A percentile compares a stretch with the other conserved stretches of the same genome.
Conservation (phyloP, 1,140 invertebrate genomes). For the Lethrus apterus region DNA sequence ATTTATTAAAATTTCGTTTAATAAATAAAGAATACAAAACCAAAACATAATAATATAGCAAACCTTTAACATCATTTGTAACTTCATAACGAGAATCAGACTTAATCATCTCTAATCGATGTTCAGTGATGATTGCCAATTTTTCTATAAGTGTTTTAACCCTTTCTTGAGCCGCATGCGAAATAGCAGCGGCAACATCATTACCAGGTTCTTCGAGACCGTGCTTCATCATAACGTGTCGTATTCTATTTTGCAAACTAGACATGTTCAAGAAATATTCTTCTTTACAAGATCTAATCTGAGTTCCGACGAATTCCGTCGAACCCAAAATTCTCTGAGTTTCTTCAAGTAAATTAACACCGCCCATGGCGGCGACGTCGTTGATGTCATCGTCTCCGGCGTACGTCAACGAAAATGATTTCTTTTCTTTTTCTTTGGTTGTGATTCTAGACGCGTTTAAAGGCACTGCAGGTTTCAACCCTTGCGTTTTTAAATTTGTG, state of each 20-base stretch:
- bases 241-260: slow-evolving; percentile 70
- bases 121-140: slow-evolving; percentile 88
- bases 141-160: slow-evolving; percentile 90
- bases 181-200: slow-evolving; percentile 86
- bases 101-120: slow-evolving; percentile 87
- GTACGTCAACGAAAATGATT: slow-evolving; percentile 47
- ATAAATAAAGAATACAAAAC: neutral
- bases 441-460: slow-evolving; percentile 38
- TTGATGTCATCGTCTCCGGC: slow-evolving; percentile 92
- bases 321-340: slow-evolving; percentile 90
- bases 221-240: slow-evolving; percentile 62
- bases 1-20: neutral
- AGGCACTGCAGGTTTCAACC: slow-evolving; percentile 37
- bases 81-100: slow-evolving; percentile 81
- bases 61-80: slow-evolving; percentile 78
- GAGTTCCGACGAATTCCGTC: slow-evolving; percentile 91
- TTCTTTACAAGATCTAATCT: slow-evolving; percentile 93
- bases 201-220: slow-evolving; percentile 80
- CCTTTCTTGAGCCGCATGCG: slow-evolving; percentile 91
- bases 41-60: neutral
- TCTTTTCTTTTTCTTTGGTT: slow-evolving; percentile 59
- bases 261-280: slow-evolving; percentile 79
- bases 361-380: slow-evolving; percentile 98
- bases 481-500: slow-evolving; percentile 30
- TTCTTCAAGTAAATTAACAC: slow-evolving; percentile 96